Conservation (phyloP, 2,888 invertebrate species). For the Dyspetes luteomarginatus region DNA sequence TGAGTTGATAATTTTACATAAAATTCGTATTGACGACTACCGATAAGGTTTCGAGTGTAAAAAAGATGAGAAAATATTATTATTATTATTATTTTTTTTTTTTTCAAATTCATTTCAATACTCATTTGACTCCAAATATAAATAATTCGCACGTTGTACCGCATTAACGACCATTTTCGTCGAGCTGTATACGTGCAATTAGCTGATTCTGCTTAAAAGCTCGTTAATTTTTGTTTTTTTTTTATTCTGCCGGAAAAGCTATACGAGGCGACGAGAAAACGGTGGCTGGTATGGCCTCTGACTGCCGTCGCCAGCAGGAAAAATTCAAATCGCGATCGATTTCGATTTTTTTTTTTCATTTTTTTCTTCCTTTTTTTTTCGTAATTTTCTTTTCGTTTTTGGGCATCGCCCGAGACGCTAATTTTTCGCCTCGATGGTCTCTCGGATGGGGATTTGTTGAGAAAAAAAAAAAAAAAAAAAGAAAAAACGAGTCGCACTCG, state of each 20-base stretch:
- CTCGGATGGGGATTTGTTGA: slow-evolving; percentile 12
- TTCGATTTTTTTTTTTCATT: slow-evolving; percentile 26
- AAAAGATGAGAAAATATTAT: no score
- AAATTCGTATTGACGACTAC: no score
- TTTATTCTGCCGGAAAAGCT: not conserved
- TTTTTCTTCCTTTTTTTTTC: not conserved
- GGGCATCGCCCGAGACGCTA: slow-evolving; percentile 55
- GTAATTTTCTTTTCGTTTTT: not conserved
- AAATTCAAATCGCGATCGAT: slow-evolving; percentile 45
- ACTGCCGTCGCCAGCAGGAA: slow-evolving; percentile 56
- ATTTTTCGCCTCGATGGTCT: slow-evolving; percentile 34
- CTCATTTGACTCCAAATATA: no score
- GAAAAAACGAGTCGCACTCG: slow-evolving; percentile 48
- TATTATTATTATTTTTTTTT: no score
- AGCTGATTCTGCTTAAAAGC: no score
- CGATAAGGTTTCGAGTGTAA: no score
- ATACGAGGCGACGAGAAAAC: slow-evolving; percentile 36
- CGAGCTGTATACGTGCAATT: no score
- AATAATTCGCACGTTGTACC: no score
- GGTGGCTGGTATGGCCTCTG: slow-evolving; percentile 59
- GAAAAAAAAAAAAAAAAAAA: no score
- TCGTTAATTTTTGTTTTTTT: not conserved
- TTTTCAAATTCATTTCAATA: no score
- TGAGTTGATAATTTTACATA: no score
- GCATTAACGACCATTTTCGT: slow-evolving; percentile 32